Base-by-base conservation (phyloP, 2,888 invertebrate genomes). In the Hydrotaea diabolus region DNA sequence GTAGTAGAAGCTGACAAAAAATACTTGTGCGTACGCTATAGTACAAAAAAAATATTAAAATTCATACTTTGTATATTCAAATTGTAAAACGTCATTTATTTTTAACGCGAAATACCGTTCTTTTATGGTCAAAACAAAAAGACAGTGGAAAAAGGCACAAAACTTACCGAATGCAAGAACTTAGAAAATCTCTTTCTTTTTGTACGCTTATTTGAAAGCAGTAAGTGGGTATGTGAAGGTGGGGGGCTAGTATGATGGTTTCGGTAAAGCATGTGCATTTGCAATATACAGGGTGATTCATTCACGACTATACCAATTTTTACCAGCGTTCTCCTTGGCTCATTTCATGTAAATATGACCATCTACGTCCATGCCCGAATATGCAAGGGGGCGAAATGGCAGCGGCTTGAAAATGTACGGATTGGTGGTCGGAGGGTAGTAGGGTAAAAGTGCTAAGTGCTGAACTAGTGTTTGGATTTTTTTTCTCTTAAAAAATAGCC, bases 41-140 rank as follows among this genome's bases (percentile, higher is more conserved):
- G 53, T 43, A 77, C 66, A 55, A 75, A 31, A 31, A 31, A 77
- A 72, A 72, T 75, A 82, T 85, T 82, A 82, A 85, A 82, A 85
- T 82, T 82, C 85, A 85, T 85, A 85, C 82, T 77, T 85, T 85
- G 85, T 85, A 74, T 74, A 57, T 59, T 74, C 53, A 74, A 80
- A 77, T 69, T 64, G 73, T 64, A 77, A 78, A 78, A 85, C 73
- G 79, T 85, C 79, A 82, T 82, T 80, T 82, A 82, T 64, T 82
- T 69, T 77, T 49, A 85, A 85, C 82, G 77, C 82, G 79, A 85
- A 85, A 85, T 85, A 85, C 85, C 85, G 85, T 85, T 85, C 85
- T 77, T 84, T 85, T 79, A 57, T 82, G 79, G 74, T 77, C 36
- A 69, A 77, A n/a, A 64, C 31, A 53, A 11, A 46, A 49, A 19